A percentile compares a stretch with the other conserved stretches of the same genome.
Conservation (phyloP, 2,888 invertebrate genomes). For the Tenthredo livida region DNA sequence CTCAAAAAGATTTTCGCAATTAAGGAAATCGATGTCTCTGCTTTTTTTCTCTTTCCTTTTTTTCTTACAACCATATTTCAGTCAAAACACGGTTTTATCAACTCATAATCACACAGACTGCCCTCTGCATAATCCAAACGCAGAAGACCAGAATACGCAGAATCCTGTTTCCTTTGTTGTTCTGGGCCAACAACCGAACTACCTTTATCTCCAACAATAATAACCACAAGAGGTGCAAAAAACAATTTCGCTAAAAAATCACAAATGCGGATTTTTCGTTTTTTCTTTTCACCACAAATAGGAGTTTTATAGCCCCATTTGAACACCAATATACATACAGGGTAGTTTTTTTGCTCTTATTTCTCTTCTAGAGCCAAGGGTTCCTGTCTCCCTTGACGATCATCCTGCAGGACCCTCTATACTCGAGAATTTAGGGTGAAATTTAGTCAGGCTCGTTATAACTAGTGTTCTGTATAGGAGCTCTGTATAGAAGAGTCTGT, state of each 20-base stretch:
- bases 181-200: not conserved
- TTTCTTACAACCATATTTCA: not conserved
- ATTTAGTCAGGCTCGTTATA: not conserved
- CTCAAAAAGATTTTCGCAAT: conserved; percentile 2
- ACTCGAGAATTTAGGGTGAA: not conserved
- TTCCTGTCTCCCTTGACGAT: not conserved
- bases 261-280: not conserved
- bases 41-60: not conserved
- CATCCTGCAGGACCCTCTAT: not conserved
- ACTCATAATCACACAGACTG: conserved; percentile 1
- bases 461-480: not conserved
- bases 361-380: not conserved
- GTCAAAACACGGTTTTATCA: not conserved
- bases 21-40: not conserved
- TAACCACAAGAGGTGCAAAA: too few species aligned
- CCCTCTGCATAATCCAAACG: not conserved
- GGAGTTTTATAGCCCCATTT: too few species aligned
- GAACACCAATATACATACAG: too few species aligned
- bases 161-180: conserved; percentile 14
- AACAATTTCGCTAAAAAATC: not conserved
- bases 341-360: too few species aligned
- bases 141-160: not conserved
- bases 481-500: not conserved
- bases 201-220: too few species aligned
- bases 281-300: too few species aligned